Evolutionary conservation across 2,113 vertebrate species (phyloP), one percentile per base, ranked within the genome.

Genomic region (Geococcyx californianus): DNA sequence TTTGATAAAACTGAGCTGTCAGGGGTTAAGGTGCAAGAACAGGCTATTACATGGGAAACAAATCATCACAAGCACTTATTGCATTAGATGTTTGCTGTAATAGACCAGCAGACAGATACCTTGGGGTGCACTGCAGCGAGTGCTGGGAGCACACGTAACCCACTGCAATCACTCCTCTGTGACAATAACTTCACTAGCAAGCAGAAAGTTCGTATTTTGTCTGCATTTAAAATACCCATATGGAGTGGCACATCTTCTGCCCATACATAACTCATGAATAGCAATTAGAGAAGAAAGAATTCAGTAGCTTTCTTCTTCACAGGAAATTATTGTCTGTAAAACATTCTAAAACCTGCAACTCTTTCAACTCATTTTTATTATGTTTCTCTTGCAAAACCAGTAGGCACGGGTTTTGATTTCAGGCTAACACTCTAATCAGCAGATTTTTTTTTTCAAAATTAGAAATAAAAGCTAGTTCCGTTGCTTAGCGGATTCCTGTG

Each of bases 401-500:
- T 28, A 62, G 83, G 69, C 44, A 38, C 0, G 0, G 56, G 29
- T 36, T 89, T 86, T 75, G 88, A 78, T 89, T 90, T 94, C 51
- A 87, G 44, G 59, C 60, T 49, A 54, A 24, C 64, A 33, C 38
- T 90, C 40, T 92, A 81, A 68, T 47, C 79, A 87, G 49, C 63
- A 25, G 42, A 3, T 64, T 54, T 54, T 93, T 34, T 44, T 80
- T 82, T 72, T 72, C 24, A 58, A 88, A 88, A 90, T 56, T 25
- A 67, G 60, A 77, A 60, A 89, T 66, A 79, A 89, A 93, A 87
- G 81, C 44, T 52, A 3, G 15, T 79, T 93, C 66, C 75, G 89
- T 93, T 81, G 73, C 86, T 87, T 38, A 84, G 69, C 38, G 33
- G 33, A 72, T 75, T 94, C 69, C 44, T 95, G 66, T 96, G 95